Base-by-base conservation (phyloP, 2,888 invertebrate species). In the Scaptomyza flava region DNA sequence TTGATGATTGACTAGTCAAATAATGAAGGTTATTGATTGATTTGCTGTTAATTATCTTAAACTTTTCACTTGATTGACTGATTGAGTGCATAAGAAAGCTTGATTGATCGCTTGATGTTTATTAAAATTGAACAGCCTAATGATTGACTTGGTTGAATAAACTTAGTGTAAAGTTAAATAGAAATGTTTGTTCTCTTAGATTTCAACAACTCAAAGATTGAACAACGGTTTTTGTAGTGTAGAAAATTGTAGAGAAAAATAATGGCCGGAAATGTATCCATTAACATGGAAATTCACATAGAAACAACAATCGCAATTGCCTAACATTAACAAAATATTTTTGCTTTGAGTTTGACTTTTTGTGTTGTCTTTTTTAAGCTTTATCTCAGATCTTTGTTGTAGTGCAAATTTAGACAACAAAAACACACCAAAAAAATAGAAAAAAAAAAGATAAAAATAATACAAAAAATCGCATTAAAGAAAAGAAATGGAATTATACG, bases 381-480 rank as follows among this genome's bases (percentile, higher is more conserved):
- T 78, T 68, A 77, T 79, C 79, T 79, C 79, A 60, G 77, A 77
- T 77, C 56, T 50, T 59, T 68, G 38, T 11, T 34, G 14, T 31
- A 42, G 43, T 59, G 63, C 27, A 46, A 51, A 51, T 36, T 47
- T 38, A 34, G 12, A 23, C 9, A 41, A 41, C 12, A 38, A 38
- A 36, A n/a, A n/a, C 5, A 36, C n/a, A 17, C 17, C 17, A 17
- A 17, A 17, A n/a, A n/a, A n/a, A n/a, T n/a, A n/a, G n/a, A n/a
- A n/a, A n/a, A n/a, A n/a, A n/a, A n/a, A n/a, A n/a, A n/a, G n/a
- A n/a, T n/a, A n/a, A n/a, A 1, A 34, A 12, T 12, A 34, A 1
- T 4, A 34, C 23, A 36, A 33, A 20, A 36, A 36, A 36, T 36
- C 36, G n/a, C 36, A 36, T 36, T 41, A 23, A 41, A 38, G 43